Base-by-base conservation (phyloP, 1,140 invertebrate genomes). In the Cherax destructor region DNA sequence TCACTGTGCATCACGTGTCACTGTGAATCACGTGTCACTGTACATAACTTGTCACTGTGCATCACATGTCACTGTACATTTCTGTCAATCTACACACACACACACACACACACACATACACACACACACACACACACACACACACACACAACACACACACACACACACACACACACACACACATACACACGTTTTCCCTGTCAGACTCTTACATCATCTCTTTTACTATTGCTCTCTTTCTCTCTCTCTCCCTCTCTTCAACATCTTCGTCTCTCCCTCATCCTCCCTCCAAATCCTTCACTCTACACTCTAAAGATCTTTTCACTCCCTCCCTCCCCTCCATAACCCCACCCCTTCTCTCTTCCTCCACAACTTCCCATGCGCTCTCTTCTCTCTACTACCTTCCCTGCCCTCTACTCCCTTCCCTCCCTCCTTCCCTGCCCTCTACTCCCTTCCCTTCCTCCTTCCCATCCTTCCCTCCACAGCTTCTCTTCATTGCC, bases 91-190 rank as follows among this genome's bases (percentile, higher is more conserved):
- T 41, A 41, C 30, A 83, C n/a, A 83, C 41, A 83, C 52, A 83
- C 52, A 83, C 52, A 61, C 61, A 61, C 52, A 83, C 24, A 83
- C 52, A 83, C 52, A 83, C 24, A 83, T 65, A 83, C 24, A 61
- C 61, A 61, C 24, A 61, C 61, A 83, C 52, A 83, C 52, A 83
- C 52, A 83, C 21, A 83, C 21, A 83, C 21, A 83, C 21, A 83
- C 21, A 61, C 16, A 83, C 21, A 83, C 52, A 56, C 30, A 41
- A 56, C 30, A 41, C 30, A 41, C 30, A 41, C 30, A 41, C 30
- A 41, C 30, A 41, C 30, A 41, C 30, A 41, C 30, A 41, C 30
- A 41, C 30, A 41, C 0, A 41, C 0, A 41, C 30, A 41, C 30
- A 41, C 2, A 41, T 2, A 41, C 0, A 41, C 30, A 41, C 0